Conservation (phyloP, 2,888 invertebrate genomes). For the Cylindroiulus punctatus region DNA sequence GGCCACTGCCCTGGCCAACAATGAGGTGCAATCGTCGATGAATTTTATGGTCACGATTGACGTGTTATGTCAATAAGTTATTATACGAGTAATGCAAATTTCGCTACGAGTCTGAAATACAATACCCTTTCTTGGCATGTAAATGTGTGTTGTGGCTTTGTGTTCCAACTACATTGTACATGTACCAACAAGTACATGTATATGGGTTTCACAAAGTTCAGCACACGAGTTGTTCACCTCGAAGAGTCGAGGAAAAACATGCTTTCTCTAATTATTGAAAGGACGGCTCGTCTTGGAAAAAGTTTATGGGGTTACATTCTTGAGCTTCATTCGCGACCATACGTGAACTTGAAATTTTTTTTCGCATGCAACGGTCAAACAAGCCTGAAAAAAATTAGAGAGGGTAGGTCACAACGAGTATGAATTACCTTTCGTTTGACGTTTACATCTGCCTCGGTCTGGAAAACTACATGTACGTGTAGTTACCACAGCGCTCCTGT, state of each 20-base stretch:
- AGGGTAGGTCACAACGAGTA: no score
- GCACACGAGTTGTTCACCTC: not conserved
- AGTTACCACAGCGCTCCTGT: no score
- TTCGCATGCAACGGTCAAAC: not conserved
- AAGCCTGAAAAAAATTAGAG: not conserved
- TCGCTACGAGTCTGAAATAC: not conserved
- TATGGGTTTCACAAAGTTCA: slow-evolving; percentile 2
- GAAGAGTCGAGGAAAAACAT: not conserved
- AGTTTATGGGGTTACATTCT: slow-evolving; percentile 34
- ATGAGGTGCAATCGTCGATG: not conserved
- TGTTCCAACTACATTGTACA: no score
- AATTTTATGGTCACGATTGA: not conserved
- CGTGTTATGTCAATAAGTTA: not conserved
- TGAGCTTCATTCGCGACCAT: not conserved
- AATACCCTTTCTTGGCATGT: not conserved
- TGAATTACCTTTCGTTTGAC: no score
- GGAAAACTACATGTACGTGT: no score
- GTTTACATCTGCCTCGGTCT: no score
- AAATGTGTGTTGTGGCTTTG: not conserved
- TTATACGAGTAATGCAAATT: not conserved
- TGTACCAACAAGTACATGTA: no score
- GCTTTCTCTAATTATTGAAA: slow-evolving; percentile 14
- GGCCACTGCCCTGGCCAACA: slow-evolving; percentile 19
- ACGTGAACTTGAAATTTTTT: not conserved
- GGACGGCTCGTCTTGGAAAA: not conserved